These are phyloP conservation scores for Penaeus vannamei DNA, from an alignment of 1,140 invertebrate species.

Conservation along the genomic window DNA sequence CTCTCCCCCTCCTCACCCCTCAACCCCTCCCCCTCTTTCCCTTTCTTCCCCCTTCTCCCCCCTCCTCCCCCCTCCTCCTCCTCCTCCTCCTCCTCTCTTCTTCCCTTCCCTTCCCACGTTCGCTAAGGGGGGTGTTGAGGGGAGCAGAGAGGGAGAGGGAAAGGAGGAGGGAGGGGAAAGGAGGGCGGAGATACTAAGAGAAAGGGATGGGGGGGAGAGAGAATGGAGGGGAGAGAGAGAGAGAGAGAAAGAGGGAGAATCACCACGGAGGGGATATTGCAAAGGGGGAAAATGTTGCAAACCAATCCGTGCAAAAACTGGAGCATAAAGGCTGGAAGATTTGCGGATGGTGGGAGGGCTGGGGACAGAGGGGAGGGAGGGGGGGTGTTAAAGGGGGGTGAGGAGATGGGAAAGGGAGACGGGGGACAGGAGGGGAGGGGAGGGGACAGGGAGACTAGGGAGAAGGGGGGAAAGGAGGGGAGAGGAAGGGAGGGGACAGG, in stretches of 20 bases:
- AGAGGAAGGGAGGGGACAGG: not conserved
- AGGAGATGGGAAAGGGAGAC: not conserved
- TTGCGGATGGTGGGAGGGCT: constrained; percentile 25
- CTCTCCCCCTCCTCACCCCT: not conserved
- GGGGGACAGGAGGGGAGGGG: not conserved
- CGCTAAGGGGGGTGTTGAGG: not conserved
- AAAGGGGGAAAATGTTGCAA: constrained; percentile 46
- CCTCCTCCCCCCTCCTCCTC: not conserved
- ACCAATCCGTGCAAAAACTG: constrained; percentile 43
- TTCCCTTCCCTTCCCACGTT: not conserved
- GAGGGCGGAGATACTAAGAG: not conserved
- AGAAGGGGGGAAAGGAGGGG: not conserved
- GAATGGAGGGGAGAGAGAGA: no score
- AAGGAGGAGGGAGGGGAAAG: not conserved
- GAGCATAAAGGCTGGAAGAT: not conserved
- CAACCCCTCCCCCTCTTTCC: not conserved
- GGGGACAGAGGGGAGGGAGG: not conserved
- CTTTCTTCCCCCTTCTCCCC: not conserved
- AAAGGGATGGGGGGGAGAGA: not conserved
- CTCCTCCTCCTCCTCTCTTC: not conserved
- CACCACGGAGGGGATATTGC: constrained; percentile 10
- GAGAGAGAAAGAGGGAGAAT: constrained; percentile 31
- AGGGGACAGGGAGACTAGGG: not conserved
- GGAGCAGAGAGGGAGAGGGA: not conserved
- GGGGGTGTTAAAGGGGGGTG: not conserved